phyloP scores from a whole-genome alignment of 2,888 invertebrate species.

The Ypsolopha sequella region DNA sequence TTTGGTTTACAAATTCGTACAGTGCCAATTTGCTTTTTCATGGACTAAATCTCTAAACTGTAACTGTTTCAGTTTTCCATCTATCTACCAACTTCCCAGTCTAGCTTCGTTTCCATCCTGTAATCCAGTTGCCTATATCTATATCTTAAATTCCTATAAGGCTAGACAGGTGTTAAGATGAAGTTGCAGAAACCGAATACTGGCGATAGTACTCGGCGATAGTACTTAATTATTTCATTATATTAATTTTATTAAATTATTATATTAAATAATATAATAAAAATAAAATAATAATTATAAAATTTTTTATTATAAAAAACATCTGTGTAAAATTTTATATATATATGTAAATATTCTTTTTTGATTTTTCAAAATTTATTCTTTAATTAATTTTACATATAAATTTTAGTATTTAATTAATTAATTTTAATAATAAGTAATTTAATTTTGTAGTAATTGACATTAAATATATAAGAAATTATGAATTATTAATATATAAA shows the following conservation, averaged over 20 bases:
- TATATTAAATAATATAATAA: slow-evolving; percentile 8
- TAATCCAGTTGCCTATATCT: too few relatives aligned
- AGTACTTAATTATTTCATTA: slow-evolving; percentile 6
- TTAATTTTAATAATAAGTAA: slow-evolving; percentile 51
- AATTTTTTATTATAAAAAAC: slow-evolving; percentile 24
- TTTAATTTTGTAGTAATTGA: slow-evolving; percentile 40
- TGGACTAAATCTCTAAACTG: too few relatives aligned
- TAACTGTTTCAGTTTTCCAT: too few relatives aligned
- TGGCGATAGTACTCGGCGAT: too few relatives aligned
- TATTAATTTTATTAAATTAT: slow-evolving; percentile 7
- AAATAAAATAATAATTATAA: slow-evolving; percentile 13
- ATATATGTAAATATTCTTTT: slow-evolving; percentile 56
- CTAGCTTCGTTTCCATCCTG: too few relatives aligned
- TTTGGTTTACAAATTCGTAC: too few relatives aligned
- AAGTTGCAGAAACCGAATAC: too few relatives aligned
- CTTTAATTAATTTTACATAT: slow-evolving; percentile 67
- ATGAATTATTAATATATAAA: slow-evolving; percentile 71
- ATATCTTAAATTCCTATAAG: too few relatives aligned
- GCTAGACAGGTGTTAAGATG: too few relatives aligned
- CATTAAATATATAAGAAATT: slow-evolving; percentile 72
- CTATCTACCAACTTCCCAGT: too few relatives aligned
- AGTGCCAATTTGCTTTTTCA: too few relatives aligned
- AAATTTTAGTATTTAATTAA: slow-evolving; percentile 54
- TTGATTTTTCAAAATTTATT: slow-evolving; percentile 58
- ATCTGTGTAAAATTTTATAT: slow-evolving; percentile 26